A percentile compares a stretch with the other conserved stretches of the same genome.
Evolutionary conservation across 2,888 invertebrate genomes (phyloP).

Genomic region (Phengaris alcon): DNA sequence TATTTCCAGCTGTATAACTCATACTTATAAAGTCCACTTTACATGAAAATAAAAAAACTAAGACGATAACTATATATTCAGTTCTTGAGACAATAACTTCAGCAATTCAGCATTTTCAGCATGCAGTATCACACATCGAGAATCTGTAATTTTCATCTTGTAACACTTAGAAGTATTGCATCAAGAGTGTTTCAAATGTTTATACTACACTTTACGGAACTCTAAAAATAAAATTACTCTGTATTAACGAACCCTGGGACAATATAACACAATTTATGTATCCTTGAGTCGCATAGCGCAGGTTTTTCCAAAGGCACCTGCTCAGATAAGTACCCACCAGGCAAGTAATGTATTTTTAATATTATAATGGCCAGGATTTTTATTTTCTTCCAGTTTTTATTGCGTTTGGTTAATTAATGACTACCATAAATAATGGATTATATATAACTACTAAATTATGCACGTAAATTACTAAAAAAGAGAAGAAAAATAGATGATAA

Average conservation of each 20-base stretch:
- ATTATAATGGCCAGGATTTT: constrained; percentile 23
- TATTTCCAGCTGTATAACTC: too few relatives aligned
- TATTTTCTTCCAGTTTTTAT: constrained; percentile 25
- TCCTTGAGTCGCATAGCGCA: constrained; percentile 17
- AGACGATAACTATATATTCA: too few relatives aligned
- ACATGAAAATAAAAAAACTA: not conserved
- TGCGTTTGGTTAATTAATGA: constrained; percentile 11
- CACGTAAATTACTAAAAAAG: not conserved
- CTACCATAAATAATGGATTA: constrained; percentile 26
- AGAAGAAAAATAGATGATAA: not conserved
- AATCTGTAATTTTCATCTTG: too few relatives aligned
- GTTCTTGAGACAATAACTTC: too few relatives aligned
- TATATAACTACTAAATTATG: constrained; percentile 2
- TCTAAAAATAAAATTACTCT: constrained; percentile 18
- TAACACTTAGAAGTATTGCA: too few relatives aligned
- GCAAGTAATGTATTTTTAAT: constrained; percentile 27
- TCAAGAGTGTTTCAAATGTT: not conserved
- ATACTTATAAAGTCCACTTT: not conserved
- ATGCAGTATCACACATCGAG: too few relatives aligned
- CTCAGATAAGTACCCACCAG: constrained; percentile 22
- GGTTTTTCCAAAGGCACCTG: constrained; percentile 23
- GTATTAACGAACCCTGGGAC: constrained; percentile 15
- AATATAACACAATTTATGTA: constrained; percentile 27
- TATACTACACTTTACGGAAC: not conserved
- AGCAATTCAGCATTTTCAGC: too few relatives aligned